phyloP scores from a whole-genome alignment of 1,140 invertebrate genomes.

The Diabrotica undecimpunctata region DNA sequence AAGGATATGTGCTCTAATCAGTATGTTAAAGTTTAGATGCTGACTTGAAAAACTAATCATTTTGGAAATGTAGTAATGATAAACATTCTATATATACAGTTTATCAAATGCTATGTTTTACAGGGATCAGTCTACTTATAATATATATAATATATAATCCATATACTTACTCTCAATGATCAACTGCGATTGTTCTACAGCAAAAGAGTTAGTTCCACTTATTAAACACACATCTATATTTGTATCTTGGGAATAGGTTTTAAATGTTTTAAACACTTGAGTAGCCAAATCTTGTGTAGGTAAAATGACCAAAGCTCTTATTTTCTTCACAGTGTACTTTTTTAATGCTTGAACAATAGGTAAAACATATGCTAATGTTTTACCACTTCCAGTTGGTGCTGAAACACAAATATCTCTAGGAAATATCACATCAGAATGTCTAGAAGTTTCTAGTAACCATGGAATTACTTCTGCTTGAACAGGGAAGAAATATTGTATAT shows the following conservation, averaged over 20 bases:
- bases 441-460: slow-evolving; percentile 59
- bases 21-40: too few species aligned
- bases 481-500: slow-evolving; percentile 77
- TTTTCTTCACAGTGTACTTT: slow-evolving; percentile 53
- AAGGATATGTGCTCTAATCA: too few species aligned
- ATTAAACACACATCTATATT: slow-evolving; percentile 70
- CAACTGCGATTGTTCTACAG: slow-evolving; percentile 72
- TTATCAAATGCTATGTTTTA: too few species aligned
- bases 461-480: slow-evolving; percentile 85
- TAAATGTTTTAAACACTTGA: slow-evolving; percentile 84
- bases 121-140: too few species aligned
- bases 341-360: slow-evolving; percentile 79
- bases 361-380: slow-evolving; percentile 91
- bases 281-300: slow-evolving; percentile 88
- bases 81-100: too few species aligned
- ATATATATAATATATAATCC: too few species aligned
- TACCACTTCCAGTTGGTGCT: slow-evolving; percentile 96
- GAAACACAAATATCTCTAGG: slow-evolving; percentile 93
- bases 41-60: too few species aligned
- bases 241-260: slow-evolving; percentile 67
- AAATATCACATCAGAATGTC: slow-evolving; percentile 58
- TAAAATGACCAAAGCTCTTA: slow-evolving; percentile 83
- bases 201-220: slow-evolving; percentile 68
- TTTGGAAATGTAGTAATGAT: too few species aligned
- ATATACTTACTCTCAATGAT: slow-evolving; percentile 59